Evolutionary conservation across 1,140 invertebrate genomes (phyloP).

Genomic region (Zaprionus ornatus): DNA sequence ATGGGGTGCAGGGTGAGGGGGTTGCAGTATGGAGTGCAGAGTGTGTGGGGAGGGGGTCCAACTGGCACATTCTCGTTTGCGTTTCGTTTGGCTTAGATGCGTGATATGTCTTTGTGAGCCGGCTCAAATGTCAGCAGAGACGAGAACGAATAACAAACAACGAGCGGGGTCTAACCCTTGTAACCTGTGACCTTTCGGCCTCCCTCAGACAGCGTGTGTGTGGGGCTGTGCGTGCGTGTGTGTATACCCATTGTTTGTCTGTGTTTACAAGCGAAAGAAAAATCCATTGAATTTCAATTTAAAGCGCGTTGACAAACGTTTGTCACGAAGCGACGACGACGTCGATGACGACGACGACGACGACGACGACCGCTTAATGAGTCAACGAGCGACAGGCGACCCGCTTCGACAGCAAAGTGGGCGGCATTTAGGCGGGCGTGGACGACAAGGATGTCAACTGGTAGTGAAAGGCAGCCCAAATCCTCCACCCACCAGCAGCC

Average conservation of each 20-base stretch:
- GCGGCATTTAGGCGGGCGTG: constrained; percentile 8
- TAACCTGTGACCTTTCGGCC: constrained; percentile 58
- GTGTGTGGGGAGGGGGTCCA: neutral
- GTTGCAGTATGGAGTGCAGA: neutral
- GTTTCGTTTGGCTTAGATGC: constrained; percentile 33
- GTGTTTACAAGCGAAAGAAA: constrained; percentile 57
- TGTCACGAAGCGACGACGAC: constrained; percentile 42
- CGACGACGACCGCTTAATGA: constrained; percentile 44
- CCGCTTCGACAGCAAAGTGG: neutral
- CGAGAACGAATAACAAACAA: constrained; percentile 5
- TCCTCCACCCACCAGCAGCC: neutral
- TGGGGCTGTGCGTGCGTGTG: neutral
- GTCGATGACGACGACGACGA: constrained; percentile 21
- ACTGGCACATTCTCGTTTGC: constrained; percentile 10
- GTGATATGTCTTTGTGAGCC: constrained; percentile 53
- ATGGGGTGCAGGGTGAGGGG: neutral
- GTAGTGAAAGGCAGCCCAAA: neutral
- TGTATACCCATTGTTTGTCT: constrained; percentile 42
- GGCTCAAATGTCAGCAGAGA: constrained; percentile 51
- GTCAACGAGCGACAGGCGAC: neutral
- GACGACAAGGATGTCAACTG: neutral
- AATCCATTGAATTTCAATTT: constrained; percentile 69
- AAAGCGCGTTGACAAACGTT: constrained; percentile 64
- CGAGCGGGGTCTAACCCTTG: constrained; percentile 54
- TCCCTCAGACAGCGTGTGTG: neutral